phyloP scores from a whole-genome alignment of 2,888 invertebrate genomes.

The Lasioglossum oenotherae region DNA sequence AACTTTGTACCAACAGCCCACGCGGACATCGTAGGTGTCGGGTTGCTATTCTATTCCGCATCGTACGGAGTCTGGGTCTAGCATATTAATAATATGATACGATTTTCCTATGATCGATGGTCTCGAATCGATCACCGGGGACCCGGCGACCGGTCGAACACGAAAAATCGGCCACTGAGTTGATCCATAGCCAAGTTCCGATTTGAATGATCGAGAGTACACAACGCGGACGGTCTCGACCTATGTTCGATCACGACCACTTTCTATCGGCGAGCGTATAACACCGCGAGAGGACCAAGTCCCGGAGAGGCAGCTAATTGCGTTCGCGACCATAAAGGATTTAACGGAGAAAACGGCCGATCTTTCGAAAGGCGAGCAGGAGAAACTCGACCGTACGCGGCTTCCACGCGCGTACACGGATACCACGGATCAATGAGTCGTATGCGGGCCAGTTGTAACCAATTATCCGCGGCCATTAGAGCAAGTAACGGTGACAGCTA shows the following conservation, averaged over 20 bases:
- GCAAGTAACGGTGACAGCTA: slow-evolving; percentile 58
- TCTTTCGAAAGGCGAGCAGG: slow-evolving; percentile 59
- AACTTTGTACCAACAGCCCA: background rate
- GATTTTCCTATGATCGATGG: slow-evolving; percentile 23
- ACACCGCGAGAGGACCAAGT: slow-evolving; percentile 31
- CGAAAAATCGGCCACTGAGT: background rate
- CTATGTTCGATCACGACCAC: slow-evolving; percentile 35
- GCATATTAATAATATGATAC: slow-evolving; percentile 24
- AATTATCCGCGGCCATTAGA: slow-evolving; percentile 68
- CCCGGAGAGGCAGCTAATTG: slow-evolving; percentile 64
- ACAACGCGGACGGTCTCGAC: slow-evolving; percentile 17
- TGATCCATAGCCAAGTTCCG: slow-evolving; percentile 9
- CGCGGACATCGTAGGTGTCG: slow-evolving; percentile 9
- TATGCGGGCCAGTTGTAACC: slow-evolving; percentile 59
- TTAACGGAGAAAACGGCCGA: slow-evolving; percentile 59
- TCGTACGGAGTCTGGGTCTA: background rate
- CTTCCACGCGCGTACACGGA: slow-evolving; percentile 40
- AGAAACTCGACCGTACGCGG: slow-evolving; percentile 62
- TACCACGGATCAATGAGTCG: slow-evolving; percentile 58
- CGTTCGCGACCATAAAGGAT: slow-evolving; percentile 59
- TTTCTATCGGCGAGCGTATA: slow-evolving; percentile 56
- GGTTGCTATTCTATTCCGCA: background rate
- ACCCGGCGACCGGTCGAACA: background rate
- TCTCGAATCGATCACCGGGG: slow-evolving; percentile 5
- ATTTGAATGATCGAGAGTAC: slow-evolving; percentile 31